Conservation (phyloP, 1,140 invertebrate species). For the Bradysia coprophila region DNA sequence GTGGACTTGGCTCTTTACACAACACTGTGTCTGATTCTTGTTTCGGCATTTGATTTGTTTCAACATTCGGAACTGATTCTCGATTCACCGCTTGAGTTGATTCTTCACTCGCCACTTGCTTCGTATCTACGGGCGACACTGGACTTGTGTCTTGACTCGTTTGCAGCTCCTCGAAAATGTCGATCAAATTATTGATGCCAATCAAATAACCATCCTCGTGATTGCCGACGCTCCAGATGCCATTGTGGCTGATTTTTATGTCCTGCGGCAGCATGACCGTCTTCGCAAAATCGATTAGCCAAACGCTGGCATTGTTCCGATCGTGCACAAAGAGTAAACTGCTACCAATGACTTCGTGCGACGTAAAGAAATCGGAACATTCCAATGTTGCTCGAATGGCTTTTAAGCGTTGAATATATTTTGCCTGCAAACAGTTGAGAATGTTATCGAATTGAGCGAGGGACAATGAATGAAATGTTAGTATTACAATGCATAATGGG, state of each 20-base stretch:
- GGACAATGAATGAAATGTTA: not conserved
- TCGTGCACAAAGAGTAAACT: slow-evolving; percentile 94
- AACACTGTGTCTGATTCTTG: too few species aligned
- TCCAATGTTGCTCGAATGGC: slow-evolving; percentile 64
- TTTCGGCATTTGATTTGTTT: too few species aligned
- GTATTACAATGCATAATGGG: slow-evolving; percentile 46
- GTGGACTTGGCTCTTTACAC: too few species aligned
- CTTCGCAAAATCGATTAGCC: slow-evolving; percentile 98
- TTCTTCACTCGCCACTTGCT: too few species aligned
- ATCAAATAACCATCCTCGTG: slow-evolving; percentile 96
- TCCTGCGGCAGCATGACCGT: slow-evolving; percentile 64
- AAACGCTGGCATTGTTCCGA: slow-evolving; percentile 65
- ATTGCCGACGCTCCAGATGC: slow-evolving; percentile 87
- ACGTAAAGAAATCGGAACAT: slow-evolving; percentile 71
- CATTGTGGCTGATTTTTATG: slow-evolving; percentile 58
- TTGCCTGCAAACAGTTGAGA: slow-evolving; percentile 45
- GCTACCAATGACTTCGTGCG: slow-evolving; percentile 92
- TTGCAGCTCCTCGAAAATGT: slow-evolving; percentile 49
- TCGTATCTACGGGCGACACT: too few species aligned
- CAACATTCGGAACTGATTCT: too few species aligned
- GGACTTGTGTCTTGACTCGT: not conserved
- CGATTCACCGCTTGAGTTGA: too few species aligned
- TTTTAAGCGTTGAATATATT: slow-evolving; percentile 69
- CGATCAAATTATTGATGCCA: slow-evolving; percentile 86
- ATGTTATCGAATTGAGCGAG: slow-evolving; percentile 1